Conservation (phyloP, 2,797 vertebrate genomes). For the Harpagifer antarcticus region DNA sequence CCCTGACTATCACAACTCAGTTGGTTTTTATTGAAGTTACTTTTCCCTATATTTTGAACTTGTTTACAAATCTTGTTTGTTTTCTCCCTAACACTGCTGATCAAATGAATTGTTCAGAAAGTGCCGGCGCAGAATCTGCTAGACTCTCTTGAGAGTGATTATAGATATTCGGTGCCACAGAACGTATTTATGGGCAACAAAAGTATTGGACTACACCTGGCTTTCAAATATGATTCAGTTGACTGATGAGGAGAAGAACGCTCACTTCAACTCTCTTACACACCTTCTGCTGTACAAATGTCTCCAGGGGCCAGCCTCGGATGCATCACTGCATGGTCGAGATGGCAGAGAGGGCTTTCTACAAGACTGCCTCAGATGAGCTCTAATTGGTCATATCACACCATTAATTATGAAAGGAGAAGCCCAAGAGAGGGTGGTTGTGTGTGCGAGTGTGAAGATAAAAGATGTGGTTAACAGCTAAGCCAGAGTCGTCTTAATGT, state of each 20-base stretch:
- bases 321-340: slow-evolving; percentile 43
- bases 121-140: not conserved
- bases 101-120: not conserved
- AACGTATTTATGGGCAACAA: not conserved
- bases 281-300: slow-evolving; percentile 8
- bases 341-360: slow-evolving; percentile 19
- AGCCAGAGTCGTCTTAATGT: not conserved
- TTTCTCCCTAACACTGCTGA: no score
- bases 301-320: slow-evolving; percentile 34
- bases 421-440: not conserved
- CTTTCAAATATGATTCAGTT: slow-evolving; percentile 14
- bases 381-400: slow-evolving; percentile 38
- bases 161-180: not conserved
- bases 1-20: no score
- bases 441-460: slow-evolving; percentile 2
- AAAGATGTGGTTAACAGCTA: slow-evolving; percentile 12
- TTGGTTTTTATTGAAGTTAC: no score
- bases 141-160: not conserved
- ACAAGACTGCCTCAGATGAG: slow-evolving; percentile 39
- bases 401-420: slow-evolving; percentile 45
- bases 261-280: not conserved
- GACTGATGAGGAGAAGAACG: not conserved
- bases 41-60: no score
- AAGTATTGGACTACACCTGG: slow-evolving; percentile 8
- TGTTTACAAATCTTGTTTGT: no score